These are phyloP conservation scores for Hemicrepidius hirtus DNA, from an alignment of 2,888 invertebrate genomes.

Conservation along the genomic window DNA sequence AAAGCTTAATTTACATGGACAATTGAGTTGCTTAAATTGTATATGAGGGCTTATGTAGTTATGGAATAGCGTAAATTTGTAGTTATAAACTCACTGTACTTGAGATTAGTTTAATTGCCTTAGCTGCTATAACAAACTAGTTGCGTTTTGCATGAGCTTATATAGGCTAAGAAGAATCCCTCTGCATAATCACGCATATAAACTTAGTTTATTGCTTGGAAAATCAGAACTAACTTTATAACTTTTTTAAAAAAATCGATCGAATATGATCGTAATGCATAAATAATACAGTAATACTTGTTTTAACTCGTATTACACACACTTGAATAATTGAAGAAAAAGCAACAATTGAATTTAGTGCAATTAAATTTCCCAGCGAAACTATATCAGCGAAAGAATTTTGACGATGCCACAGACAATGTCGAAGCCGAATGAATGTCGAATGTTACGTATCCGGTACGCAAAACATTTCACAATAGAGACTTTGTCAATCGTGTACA, in stretches of 20 bases:
- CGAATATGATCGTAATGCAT: too few relatives aligned
- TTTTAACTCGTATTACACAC: too few relatives aligned
- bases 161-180: slow-evolving; percentile 44
- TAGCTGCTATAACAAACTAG: slow-evolving; percentile 49
- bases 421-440: too few relatives aligned
- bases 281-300: too few relatives aligned
- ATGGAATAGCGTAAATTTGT: slow-evolving; percentile 65
- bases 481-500: too few relatives aligned
- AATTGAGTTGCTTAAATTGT: slow-evolving; percentile 67
- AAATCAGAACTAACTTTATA: slow-evolving; percentile 37
- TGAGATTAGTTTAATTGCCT: slow-evolving; percentile 67
- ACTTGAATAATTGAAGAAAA: too few relatives aligned
- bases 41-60: slow-evolving; percentile 66
- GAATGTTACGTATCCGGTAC: too few relatives aligned
- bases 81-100: slow-evolving; percentile 61
- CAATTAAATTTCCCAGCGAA: too few relatives aligned
- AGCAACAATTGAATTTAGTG: too few relatives aligned
- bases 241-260: neutral
- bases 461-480: too few relatives aligned
- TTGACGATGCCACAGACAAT: too few relatives aligned
- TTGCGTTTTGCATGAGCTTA: slow-evolving; percentile 48
- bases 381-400: too few relatives aligned
- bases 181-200: slow-evolving; percentile 39
- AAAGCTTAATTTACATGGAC: slow-evolving; percentile 65
- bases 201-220: slow-evolving; percentile 41